Percentiles rank a stretch among this genome's conserved stretches.
Evolutionary conservation across 2,113 vertebrate species (phyloP).

Genomic region (Cervus canadensis): DNA sequence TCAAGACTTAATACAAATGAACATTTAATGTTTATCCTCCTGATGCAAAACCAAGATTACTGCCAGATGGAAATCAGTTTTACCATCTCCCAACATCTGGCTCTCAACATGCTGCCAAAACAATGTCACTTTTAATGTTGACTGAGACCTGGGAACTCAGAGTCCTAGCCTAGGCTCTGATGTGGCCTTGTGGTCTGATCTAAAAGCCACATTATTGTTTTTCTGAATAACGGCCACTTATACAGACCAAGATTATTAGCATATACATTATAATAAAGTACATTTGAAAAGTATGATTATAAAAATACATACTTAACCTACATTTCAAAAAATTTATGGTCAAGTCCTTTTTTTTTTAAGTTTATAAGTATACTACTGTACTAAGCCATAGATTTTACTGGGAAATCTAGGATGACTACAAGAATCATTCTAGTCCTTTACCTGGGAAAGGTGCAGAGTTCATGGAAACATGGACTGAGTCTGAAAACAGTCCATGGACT

Average conservation of each 20-base stretch:
- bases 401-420: neutral
- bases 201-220: neutral
- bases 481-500: neutral
- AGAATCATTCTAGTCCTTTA: neutral
- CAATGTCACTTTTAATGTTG: slow-evolving; percentile 49
- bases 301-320: neutral
- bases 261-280: neutral
- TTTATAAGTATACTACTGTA: neutral
- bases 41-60: slow-evolving; percentile 52
- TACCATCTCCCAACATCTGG: slow-evolving; percentile 62
- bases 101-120: slow-evolving; percentile 53
- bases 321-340: neutral
- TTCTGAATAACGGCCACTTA: neutral
- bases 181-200: neutral
- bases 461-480: too few relatives aligned
- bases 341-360: neutral
- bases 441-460: neutral
- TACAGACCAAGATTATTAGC: neutral
- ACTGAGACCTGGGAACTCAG: slow-evolving; percentile 29
- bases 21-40: slow-evolving; percentile 49
- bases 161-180: neutral
- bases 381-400: neutral
- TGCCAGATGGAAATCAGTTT: slow-evolving; percentile 55
- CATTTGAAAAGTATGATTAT: slow-evolving; percentile 17
- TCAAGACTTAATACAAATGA: neutral